Evolutionary conservation across 2,113 vertebrate genomes (phyloP).

Genomic region (Thunnus maccoyii): DNA sequence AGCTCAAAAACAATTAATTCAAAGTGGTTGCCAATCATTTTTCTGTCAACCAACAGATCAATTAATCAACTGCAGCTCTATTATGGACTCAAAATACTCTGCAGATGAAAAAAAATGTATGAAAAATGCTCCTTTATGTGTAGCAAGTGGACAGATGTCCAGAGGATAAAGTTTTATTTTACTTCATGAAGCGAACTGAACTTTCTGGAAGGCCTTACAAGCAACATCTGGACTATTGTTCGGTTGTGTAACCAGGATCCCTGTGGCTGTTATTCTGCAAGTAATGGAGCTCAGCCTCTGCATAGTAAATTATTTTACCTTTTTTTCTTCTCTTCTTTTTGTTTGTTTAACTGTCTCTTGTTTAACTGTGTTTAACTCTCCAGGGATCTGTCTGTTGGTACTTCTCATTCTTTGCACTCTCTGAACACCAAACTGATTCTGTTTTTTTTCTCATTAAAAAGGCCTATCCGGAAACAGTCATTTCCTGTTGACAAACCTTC

Average conservation of each 20-base stretch:
- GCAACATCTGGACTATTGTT: constrained; percentile 51
- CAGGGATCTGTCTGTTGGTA: background rate
- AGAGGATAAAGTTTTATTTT: background rate
- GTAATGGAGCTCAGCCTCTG: background rate
- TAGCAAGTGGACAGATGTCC: too few relatives aligned
- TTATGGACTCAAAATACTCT: too few relatives aligned
- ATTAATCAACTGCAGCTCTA: too few relatives aligned
- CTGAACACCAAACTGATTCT: background rate
- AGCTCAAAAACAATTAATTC: too few relatives aligned
- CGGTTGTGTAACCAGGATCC: constrained; percentile 56
- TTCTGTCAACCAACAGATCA: too few relatives aligned
- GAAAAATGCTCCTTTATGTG: too few relatives aligned
- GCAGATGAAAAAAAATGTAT: too few relatives aligned
- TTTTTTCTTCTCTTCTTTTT: background rate
- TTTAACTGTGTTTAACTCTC: background rate
- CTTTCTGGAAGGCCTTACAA: constrained; percentile 11
- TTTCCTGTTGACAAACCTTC: constrained; percentile 39
- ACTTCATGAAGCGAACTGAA: background rate
- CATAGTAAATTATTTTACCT: background rate
- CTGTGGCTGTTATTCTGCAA: constrained; percentile 46
- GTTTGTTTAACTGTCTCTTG: constrained; percentile 78
- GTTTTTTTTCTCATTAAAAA: constrained; percentile 16
- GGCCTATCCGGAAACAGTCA: background rate
- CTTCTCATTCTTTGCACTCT: background rate
- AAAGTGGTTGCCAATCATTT: too few relatives aligned